Percentiles rank a stretch among this genome's conserved stretches.
Evolutionary conservation across 2,888 invertebrate genomes (phyloP).

Genomic region (Beris morrisii): DNA sequence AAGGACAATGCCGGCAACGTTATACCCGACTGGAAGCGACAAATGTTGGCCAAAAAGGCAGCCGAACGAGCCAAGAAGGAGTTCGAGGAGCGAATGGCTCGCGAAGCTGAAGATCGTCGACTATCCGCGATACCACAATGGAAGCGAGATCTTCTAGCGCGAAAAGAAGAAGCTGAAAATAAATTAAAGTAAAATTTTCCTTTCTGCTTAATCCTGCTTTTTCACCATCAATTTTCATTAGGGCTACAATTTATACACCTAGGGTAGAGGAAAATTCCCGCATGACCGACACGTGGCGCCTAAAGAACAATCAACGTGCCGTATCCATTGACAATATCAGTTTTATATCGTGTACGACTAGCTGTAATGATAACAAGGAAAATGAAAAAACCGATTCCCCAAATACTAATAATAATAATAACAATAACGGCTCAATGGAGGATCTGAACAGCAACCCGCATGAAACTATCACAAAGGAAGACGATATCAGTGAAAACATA

Average conservation of each 20-base stretch:
- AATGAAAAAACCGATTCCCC: constrained; percentile 41
- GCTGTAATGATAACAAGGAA: constrained; percentile 46
- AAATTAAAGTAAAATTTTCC: constrained; percentile 66
- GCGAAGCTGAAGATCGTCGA: constrained; percentile 81
- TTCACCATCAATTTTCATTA: constrained; percentile 4
- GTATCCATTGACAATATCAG: constrained; percentile 68
- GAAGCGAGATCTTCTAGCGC: constrained; percentile 86
- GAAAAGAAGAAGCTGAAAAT: constrained; percentile 76
- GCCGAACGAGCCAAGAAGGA: constrained; percentile 92
- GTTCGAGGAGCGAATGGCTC: constrained; percentile 80
- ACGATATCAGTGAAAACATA: constrained; percentile 68
- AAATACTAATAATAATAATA: constrained; percentile 40
- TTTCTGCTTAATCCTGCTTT: neutral
- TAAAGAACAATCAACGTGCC: constrained; percentile 58
- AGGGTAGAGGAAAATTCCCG: constrained; percentile 64
- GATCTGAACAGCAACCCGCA: constrained; percentile 35
- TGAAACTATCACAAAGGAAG: constrained; percentile 54
- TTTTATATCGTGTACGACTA: constrained; percentile 50
- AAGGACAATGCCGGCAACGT: constrained; percentile 84
- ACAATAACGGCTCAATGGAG: constrained; percentile 40
- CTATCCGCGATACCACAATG: constrained; percentile 89
- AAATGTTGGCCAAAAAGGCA: constrained; percentile 92
- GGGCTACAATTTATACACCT: constrained; percentile 71
- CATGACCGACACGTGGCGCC: constrained; percentile 57
- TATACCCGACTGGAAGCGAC: constrained; percentile 93